phyloP scores from a whole-genome alignment of 2,888 invertebrate genomes.

The Ypsolopha scabrella region DNA sequence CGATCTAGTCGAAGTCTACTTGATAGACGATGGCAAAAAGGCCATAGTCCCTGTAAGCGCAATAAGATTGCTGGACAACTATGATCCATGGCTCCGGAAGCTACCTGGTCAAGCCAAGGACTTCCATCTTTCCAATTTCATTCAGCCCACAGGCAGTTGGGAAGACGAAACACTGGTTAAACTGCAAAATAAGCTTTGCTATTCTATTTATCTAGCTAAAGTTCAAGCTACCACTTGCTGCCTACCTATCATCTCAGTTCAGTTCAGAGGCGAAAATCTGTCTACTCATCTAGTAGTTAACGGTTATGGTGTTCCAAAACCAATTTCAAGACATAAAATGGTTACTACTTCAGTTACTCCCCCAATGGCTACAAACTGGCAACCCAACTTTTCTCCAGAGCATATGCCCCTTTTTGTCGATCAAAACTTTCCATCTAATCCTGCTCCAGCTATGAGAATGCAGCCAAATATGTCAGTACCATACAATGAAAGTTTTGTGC shows the following conservation, averaged over 20 bases:
- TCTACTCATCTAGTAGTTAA: slow-evolving; percentile 51
- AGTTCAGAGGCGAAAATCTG: slow-evolving; percentile 59
- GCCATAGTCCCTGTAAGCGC: slow-evolving; percentile 71
- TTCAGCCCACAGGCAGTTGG: slow-evolving; percentile 66
- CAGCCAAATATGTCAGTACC: slow-evolving; percentile 43
- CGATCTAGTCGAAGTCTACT: slow-evolving; percentile 73
- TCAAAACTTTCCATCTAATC: slow-evolving; percentile 54
- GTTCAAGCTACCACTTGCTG: slow-evolving; percentile 45
- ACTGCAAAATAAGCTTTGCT: slow-evolving; percentile 51
- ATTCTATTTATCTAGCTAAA: slow-evolving; percentile 44
- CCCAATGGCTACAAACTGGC: slow-evolving; percentile 30
- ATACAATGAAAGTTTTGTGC: slow-evolving; percentile 35
- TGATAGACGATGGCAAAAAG: slow-evolving; percentile 77
- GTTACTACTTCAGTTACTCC: slow-evolving; percentile 25
- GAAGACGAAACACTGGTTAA: slow-evolving; percentile 50
- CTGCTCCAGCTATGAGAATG: slow-evolving; percentile 52
- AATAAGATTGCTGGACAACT: slow-evolving; percentile 67
- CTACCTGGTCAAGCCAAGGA: slow-evolving; percentile 71
- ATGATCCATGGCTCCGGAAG: slow-evolving; percentile 56
- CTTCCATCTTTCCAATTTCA: slow-evolving; percentile 70
- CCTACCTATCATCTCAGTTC: slow-evolving; percentile 52
- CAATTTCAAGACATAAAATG: slow-evolving; percentile 59
- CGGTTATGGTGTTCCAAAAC: slow-evolving; percentile 52
- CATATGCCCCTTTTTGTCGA: slow-evolving; percentile 54
- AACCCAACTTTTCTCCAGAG: slow-evolving; percentile 31